These are phyloP conservation scores for Sebastes nivosus DNA, from an alignment of 2,797 vertebrate genomes.

Conservation along the genomic window DNA sequence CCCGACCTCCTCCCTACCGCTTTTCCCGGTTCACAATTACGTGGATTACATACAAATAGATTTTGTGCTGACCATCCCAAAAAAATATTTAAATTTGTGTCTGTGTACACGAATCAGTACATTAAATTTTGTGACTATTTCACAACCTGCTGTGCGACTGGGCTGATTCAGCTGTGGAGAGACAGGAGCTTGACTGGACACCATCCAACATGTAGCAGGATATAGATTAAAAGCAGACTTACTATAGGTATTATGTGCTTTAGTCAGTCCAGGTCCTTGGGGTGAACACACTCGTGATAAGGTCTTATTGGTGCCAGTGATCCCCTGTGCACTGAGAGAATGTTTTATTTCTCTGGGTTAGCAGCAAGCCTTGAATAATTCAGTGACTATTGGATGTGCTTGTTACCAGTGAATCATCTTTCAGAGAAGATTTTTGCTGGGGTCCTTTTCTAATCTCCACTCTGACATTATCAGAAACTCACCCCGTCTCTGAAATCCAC, in stretches of 20 bases:
- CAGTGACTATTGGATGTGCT: constrained; percentile 42
- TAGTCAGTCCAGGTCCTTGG: constrained; percentile 10
- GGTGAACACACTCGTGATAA: constrained; percentile 15
- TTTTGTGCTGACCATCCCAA: too few species aligned
- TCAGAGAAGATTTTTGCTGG: neutral
- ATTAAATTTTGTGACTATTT: too few species aligned
- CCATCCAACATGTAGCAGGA: neutral
- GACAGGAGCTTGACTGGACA: neutral
- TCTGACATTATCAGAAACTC: constrained; percentile 23
- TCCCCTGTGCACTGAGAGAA: constrained; percentile 30
- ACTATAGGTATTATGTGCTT: neutral
- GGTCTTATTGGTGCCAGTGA: constrained; percentile 24
- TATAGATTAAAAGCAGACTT: neutral
- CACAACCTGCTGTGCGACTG: too few species aligned
- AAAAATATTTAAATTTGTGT: too few species aligned
- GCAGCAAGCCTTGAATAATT: constrained; percentile 69
- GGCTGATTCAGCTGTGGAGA: neutral
- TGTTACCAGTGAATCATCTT: constrained; percentile 23
- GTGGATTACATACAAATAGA: too few species aligned
- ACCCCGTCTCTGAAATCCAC: neutral
- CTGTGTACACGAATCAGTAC: too few species aligned
- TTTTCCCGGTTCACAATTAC: too few species aligned
- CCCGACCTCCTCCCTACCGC: too few species aligned
- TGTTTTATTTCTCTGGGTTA: constrained; percentile 52
- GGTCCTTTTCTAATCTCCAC: constrained; percentile 10